Base-by-base conservation (phyloP, 2,888 invertebrate genomes). In the Drepana falcataria region DNA sequence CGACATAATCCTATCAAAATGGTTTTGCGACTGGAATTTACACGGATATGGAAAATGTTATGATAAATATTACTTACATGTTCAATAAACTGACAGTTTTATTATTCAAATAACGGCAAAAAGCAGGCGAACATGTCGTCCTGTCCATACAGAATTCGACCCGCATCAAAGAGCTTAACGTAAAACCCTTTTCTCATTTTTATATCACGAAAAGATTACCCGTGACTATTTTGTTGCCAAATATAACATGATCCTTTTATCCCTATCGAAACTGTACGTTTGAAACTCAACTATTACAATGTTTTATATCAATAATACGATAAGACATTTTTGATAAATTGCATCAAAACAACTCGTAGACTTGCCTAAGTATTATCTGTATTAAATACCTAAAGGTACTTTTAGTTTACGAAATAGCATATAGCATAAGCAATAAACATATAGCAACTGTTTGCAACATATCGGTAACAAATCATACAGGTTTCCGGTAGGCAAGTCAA, bases 151-250 rank as follows among this genome's bases (percentile, higher is more conserved):
- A 79, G 84, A 85, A 91, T 88, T 89, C 76, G 84, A 90, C 91
- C 91, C 90, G 85, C 83, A 78, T 91, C 91, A 91, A 89, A 83
- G 61, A 84, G 91, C 87, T 90, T 89, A 87, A 61, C 60, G 64
- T 86, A 80, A 87, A 87, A 78, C 89, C 90, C 83, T 85, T 87
- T 88, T 88, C 84, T 77, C 83, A 79, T 87, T 88, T 86, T 85
- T 83, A 78, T 85, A 83, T 83, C 84, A 82, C 78, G 75, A 84
- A 84, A 83, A 80, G 84, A 87, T 87, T 83, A 85, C 79, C 85
- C 83, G 78, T 81, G 79, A 81, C 83, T 77, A 83, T 85, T 79
- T 81, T 81, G 80, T 87, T 87, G 83, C 82, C 85, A 88, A 90
- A 88, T 85, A 81, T 78, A 65, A 72, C 71, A 80, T 82, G 85